Percentiles rank a stretch among this genome's conserved stretches.
These are phyloP conservation scores for Gonocerus acuteangulatus DNA, from an alignment of 2,888 invertebrate genomes.

Conservation along the genomic window DNA sequence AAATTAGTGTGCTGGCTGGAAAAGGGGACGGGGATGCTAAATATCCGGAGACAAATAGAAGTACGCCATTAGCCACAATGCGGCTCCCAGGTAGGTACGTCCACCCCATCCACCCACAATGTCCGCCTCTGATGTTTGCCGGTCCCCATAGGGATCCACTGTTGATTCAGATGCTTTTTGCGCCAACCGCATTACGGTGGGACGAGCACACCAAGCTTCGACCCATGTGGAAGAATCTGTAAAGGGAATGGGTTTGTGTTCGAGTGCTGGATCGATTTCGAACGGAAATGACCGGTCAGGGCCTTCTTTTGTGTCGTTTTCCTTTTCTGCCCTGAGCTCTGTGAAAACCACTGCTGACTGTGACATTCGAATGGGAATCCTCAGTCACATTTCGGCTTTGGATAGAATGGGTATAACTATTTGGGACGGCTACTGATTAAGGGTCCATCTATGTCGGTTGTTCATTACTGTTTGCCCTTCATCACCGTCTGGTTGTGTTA, in stretches of 20 bases:
- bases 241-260: not conserved
- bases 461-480: too few species aligned
- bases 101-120: not conserved
- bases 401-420: too few species aligned
- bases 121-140: not conserved
- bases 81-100: not conserved
- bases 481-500: too few species aligned
- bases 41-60: conserved; percentile 1
- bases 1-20: not conserved
- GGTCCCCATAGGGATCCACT: not conserved
- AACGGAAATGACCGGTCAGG: too few species aligned
- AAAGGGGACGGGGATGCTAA: not conserved
- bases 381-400: too few species aligned
- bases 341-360: too few species aligned
- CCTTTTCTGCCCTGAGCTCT: too few species aligned
- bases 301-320: too few species aligned
- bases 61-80: not conserved
- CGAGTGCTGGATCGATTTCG: too few species aligned
- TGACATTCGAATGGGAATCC: too few species aligned
- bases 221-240: not conserved
- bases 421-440: too few species aligned
- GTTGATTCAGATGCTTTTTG: conserved; percentile 1
- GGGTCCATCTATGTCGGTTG: too few species aligned
- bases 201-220: not conserved
- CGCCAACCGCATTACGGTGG: not conserved